Conservation (phyloP, 2,797 vertebrate genomes). For the Anas bernieri region DNA sequence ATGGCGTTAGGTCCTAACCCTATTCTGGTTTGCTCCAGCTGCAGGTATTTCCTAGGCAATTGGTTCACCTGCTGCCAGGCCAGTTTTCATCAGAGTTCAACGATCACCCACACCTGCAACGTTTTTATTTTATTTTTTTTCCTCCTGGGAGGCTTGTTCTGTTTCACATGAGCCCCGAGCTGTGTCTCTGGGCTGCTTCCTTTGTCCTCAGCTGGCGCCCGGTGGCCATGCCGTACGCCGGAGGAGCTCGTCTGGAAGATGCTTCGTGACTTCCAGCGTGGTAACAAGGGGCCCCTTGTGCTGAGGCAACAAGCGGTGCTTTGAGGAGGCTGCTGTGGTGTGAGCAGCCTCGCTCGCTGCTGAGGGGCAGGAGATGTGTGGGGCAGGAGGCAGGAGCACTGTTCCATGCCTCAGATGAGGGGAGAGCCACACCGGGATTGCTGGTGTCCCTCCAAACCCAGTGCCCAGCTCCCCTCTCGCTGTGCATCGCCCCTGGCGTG, state of each 20-base stretch:
- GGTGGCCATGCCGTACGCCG: too few relatives aligned
- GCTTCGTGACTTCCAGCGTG: not conserved
- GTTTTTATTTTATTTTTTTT: not conserved
- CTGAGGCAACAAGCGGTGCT: not conserved
- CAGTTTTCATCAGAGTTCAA: not conserved
- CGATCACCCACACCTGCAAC: not conserved
- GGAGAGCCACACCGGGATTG: too few relatives aligned
- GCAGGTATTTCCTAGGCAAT: not conserved
- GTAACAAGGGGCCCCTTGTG: rapidly evolving
- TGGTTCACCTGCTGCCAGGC: not conserved
- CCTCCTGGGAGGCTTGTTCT: not conserved
- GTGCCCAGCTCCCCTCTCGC: not conserved
- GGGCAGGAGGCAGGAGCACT: not conserved
- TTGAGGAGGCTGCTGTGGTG: not conserved
- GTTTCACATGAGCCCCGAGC: not conserved
- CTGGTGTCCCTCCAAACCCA: not conserved
- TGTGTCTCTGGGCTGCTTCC: not conserved
- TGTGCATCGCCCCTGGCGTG: not conserved
- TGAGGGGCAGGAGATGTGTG: not conserved
- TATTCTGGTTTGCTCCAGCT: not conserved
- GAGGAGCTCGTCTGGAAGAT: not conserved
- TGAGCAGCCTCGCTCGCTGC: not conserved
- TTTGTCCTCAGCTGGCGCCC: not conserved
- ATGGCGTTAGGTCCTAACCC: not conserved
- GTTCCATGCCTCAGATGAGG: too few relatives aligned